Evolutionary conservation across 92 coral and sea anemone genomes (phyloP).

Genomic region (Anthopleura xanthogrammica): DNA sequence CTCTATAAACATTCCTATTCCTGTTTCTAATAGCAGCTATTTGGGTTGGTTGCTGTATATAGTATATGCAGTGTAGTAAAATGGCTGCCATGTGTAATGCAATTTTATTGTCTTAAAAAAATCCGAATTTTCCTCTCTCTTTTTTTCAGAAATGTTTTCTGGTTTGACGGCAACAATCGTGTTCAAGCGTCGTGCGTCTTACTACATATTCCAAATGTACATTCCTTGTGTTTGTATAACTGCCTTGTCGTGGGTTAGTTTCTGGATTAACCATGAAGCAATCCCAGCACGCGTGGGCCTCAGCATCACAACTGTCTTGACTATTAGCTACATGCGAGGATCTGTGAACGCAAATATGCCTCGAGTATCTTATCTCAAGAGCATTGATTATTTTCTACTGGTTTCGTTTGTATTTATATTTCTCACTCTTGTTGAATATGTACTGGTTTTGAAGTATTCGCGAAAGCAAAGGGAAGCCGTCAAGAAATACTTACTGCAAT

Average conservation of each 20-base stretch:
- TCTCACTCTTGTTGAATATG: slow-evolving; percentile 83
- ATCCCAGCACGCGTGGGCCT: slow-evolving; percentile 95
- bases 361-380: slow-evolving; percentile 87
- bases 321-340: slow-evolving; percentile 93
- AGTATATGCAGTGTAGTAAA: no score
- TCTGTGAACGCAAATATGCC: slow-evolving; percentile 87
- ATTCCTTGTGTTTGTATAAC: slow-evolving; percentile 85
- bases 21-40: no score
- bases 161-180: slow-evolving; percentile 89
- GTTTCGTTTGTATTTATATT: slow-evolving; percentile 91
- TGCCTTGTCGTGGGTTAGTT: slow-evolving; percentile 92
- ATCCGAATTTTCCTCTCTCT: neutral
- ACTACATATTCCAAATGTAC: slow-evolving; percentile 91
- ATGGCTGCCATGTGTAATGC: no score
- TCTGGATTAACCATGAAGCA: slow-evolving; percentile 95
- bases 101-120: no score
- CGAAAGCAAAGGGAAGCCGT: slow-evolving; percentile 37
- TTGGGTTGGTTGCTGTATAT: no score
- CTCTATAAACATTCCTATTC: no score
- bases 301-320: slow-evolving; percentile 93
- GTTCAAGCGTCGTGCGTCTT: slow-evolving; percentile 85
- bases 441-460: slow-evolving; percentile 72
- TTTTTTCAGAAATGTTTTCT: slow-evolving; percentile 63
- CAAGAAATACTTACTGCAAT: neutral
- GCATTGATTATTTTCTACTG: slow-evolving; percentile 88